Evolutionary conservation across 2,113 vertebrate genomes (phyloP).

Genomic region (Eptesicus fuscus): DNA sequence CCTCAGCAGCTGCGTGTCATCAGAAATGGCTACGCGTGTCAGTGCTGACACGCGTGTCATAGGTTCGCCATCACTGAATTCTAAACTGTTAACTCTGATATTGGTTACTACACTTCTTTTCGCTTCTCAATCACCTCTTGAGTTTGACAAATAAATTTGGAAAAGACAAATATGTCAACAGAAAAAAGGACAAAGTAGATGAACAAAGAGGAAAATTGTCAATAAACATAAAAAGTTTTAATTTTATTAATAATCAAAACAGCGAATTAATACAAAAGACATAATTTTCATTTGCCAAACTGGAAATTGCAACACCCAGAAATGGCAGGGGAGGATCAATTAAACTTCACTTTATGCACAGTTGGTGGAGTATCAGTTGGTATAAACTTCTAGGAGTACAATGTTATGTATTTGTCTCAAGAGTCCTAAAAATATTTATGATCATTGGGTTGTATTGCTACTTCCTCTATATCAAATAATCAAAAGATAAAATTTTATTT

Average conservation of each 20-base stretch:
- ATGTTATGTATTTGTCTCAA: neutral
- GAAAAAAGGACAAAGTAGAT: constrained; percentile 14
- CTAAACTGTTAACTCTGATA: neutral
- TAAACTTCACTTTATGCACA: constrained; percentile 7
- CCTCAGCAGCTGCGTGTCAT: no score
- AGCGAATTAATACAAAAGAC: constrained; percentile 18
- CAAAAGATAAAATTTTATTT: constrained; percentile 15
- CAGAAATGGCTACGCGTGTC: no score
- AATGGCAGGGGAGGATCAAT: neutral
- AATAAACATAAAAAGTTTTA: constrained; percentile 7
- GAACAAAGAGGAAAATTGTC: neutral
- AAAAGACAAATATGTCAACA: neutral
- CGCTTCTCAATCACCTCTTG: neutral
- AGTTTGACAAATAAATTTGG: neutral
- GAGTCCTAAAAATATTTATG: neutral
- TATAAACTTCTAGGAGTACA: neutral
- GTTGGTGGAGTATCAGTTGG: neutral
- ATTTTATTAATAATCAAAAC: constrained; percentile 3
- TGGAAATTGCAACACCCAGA: constrained; percentile 2
- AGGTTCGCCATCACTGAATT: no score
- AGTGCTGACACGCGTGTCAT: no score
- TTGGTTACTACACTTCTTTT: neutral
- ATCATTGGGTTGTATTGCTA: neutral
- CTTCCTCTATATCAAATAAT: neutral
- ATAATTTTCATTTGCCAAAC: constrained; percentile 2